These are phyloP conservation scores for Cepaea nemoralis DNA, from an alignment of 1,140 invertebrate species.

Conservation along the genomic window DNA sequence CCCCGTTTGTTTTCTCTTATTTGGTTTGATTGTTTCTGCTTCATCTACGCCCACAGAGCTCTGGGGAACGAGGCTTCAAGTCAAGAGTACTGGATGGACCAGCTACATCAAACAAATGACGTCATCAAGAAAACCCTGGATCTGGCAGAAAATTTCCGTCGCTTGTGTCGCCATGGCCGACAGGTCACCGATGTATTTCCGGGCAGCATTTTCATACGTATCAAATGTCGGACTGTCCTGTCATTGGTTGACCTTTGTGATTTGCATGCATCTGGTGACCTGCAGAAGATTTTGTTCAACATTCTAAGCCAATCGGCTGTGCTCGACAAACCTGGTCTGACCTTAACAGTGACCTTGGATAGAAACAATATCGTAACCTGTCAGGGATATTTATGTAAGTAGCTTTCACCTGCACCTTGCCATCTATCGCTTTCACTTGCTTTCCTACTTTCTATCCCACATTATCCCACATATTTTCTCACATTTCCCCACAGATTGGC, in stretches of 20 bases:
- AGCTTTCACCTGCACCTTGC: too few relatives aligned
- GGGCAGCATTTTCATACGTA: conserved; percentile 12
- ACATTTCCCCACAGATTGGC: too few relatives aligned
- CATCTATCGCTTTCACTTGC: too few relatives aligned
- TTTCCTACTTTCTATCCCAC: too few relatives aligned
- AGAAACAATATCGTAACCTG: not conserved
- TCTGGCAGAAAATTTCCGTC: not conserved
- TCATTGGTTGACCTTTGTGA: conserved; percentile 24
- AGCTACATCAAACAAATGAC: not conserved
- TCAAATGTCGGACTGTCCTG: not conserved
- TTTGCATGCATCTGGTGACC: not conserved
- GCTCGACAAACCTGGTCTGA: not conserved
- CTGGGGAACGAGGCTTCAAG: not conserved
- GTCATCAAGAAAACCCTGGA: not conserved
- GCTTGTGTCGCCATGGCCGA: conserved; percentile 17
- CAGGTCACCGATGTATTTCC: conserved; percentile 1
- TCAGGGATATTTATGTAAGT: conserved; percentile 23
- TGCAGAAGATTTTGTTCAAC: not conserved
- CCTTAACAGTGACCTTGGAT: conserved; percentile 18
- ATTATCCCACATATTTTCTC: too few relatives aligned
- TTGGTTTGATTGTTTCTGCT: too few relatives aligned
- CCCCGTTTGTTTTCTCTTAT: too few relatives aligned
- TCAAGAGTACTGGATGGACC: not conserved
- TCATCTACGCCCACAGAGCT: not conserved
- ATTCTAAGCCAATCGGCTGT: not conserved